These are phyloP conservation scores for Holcopasites calliopsidis DNA, from an alignment of 1,140 invertebrate species.

Conservation along the genomic window DNA sequence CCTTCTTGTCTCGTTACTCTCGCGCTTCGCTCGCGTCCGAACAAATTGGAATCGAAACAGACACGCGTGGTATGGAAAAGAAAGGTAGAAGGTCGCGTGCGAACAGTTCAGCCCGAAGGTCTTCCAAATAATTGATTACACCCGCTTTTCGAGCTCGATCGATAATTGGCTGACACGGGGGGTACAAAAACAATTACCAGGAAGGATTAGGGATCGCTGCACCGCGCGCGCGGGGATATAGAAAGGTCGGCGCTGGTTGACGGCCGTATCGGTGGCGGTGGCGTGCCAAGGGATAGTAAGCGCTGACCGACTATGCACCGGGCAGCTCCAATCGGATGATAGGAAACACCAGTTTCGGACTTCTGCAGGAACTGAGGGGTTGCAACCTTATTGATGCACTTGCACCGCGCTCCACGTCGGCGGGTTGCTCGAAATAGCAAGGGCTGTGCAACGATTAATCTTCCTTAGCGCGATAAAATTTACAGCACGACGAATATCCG, in stretches of 20 bases:
- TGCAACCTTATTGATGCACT: slow-evolving; percentile 35
- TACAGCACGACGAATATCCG: too few relatives aligned
- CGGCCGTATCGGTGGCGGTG: slow-evolving; percentile 39
- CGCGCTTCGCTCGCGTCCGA: too few relatives aligned
- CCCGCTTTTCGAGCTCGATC: slow-evolving; percentile 31
- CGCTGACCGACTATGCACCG: slow-evolving; percentile 37
- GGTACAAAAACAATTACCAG: slow-evolving; percentile 66
- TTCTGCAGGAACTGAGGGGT: slow-evolving; percentile 17
- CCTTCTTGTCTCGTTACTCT: too few relatives aligned
- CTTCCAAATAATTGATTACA: slow-evolving; percentile 56
- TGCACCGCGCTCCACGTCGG: too few relatives aligned
- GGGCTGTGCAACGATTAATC: not conserved
- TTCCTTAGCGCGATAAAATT: not conserved
- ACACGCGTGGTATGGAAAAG: not conserved
- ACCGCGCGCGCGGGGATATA: slow-evolving; percentile 26
- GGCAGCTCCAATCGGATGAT: slow-evolving; percentile 44
- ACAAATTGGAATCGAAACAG: not conserved
- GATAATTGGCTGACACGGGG: slow-evolving; percentile 64
- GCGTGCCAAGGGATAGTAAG: slow-evolving; percentile 60
- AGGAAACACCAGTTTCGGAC: slow-evolving; percentile 31
- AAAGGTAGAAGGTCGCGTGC: not conserved
- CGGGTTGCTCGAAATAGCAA: not conserved
- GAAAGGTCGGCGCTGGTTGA: slow-evolving; percentile 30
- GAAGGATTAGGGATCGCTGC: slow-evolving; percentile 49
- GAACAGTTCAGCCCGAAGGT: slow-evolving; percentile 7